Base-by-base conservation (phyloP, 2,888 invertebrate genomes). In the Melanostoma scalare region DNA sequence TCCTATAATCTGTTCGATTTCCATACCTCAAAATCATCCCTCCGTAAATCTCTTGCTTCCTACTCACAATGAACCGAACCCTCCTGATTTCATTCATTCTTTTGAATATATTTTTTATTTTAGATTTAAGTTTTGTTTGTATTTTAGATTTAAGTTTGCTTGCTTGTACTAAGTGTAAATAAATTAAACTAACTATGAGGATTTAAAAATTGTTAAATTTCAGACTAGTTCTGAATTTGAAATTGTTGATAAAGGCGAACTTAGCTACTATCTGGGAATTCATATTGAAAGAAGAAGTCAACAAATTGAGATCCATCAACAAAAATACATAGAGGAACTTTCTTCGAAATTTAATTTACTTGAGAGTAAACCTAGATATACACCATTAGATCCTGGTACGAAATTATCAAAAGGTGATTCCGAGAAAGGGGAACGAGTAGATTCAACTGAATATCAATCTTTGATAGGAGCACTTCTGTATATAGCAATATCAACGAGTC, bases 281-380 rank as follows among this genome's bases (percentile, higher is more conserved):
- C 52, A 52, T n/a, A 52, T 52, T n/a, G 5, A 52, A n/a, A 52
- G 52, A 3, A 31, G 9, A 1, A 6, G 50, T 52, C n/a, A 33
- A 2, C 52, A 33, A 6, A 52, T 52, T 2, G 52, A 52, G 35
- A 52, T 52, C 35, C 52, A 52, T 52, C 52, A 52, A 6, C 33
- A 52, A 52, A 52, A 50, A 31, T 50, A 50, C 4, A 31, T 50
- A 30, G 9, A 50, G 8, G 50, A 50, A 50, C 50, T 50, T 52
- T 2, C 52, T 2, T 35, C n/a, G 52, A 35, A 52, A 5, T 52
- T 52, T n/a, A 35, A 52, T 6, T 52, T 52, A 35, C 4, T 52
- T 0, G 52, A 52, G 6, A 52, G 52, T n/a, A 52, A 52, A 35
- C 52, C 52, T 5, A 31, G 52, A 35, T 52, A 52, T 6, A 52